Evolutionary conservation across 2,888 invertebrate species (phyloP).

Genomic region (Andrena bucephala): DNA sequence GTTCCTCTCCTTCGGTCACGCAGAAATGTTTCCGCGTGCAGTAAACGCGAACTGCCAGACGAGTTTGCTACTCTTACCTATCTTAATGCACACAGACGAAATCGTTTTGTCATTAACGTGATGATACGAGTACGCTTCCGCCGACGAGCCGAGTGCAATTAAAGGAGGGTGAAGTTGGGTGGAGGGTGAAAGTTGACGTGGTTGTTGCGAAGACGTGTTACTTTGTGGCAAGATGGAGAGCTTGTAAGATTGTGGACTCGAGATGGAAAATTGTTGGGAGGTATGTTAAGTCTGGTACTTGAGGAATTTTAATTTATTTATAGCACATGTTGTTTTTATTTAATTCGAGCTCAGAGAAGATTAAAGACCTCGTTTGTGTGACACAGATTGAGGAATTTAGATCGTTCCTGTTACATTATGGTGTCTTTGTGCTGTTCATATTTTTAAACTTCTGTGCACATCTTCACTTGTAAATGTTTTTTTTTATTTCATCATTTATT

Average conservation of each 20-base stretch:
- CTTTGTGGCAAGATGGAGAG: no score
- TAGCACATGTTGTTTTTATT: no score
- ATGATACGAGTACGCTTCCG: background rate
- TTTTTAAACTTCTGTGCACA: background rate
- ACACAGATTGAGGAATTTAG: no score
- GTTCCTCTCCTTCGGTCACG: conserved; percentile 17
- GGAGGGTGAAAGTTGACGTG: background rate
- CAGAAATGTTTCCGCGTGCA: conserved; percentile 13
- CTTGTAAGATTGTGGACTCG: no score
- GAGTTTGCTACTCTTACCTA: background rate
- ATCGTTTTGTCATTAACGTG: background rate
- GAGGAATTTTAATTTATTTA: no score
- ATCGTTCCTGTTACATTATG: background rate
- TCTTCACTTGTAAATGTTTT: background rate
- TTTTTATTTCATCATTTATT: background rate
- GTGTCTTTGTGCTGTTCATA: background rate
- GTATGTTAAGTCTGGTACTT: no score
- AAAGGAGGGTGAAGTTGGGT: background rate
- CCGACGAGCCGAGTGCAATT: background rate
- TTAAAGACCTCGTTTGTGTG: no score
- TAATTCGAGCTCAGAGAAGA: no score
- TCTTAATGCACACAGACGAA: background rate
- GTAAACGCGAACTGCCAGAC: background rate
- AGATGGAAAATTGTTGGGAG: no score
- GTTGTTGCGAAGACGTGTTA: no score